Base-by-base conservation (phyloP, 2,888 invertebrate genomes). In the Amblyteles armatorius region DNA sequence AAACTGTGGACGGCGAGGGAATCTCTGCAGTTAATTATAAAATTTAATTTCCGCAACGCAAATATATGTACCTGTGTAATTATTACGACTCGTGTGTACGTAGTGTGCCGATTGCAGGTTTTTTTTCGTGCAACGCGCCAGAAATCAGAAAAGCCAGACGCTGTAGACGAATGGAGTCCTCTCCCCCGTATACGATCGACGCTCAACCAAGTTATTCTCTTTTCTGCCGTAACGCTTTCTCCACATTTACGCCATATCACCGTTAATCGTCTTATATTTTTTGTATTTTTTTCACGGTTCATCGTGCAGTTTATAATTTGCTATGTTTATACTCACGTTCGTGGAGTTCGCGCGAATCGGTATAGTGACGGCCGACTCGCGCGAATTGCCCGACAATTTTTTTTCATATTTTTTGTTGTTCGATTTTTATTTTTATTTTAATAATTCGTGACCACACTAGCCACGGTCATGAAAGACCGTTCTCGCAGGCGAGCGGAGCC, bases 91-190 rank as follows among this genome's bases (percentile, higher is more conserved):
- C 33, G 13, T 55, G 73, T 50, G 29, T 60, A 9, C 13, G 29
- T 44, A 67, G 57, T 60, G 9, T 71, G 69, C 60, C 69, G 60
- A 81, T 87, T 87, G 71, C 87, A 87, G 87, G 83, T 85, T 57
- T 52, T 57, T 26, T 36, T 44, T 57, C 19, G 60, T 65, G 63
- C 55, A 26, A 40, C 57, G 36, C 55, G 79, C 85, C 82, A 83
- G 80, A 79, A 69, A 52, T 50, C 65, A 74, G 74, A 82, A 74
- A 72, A 63, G 74, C 81, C 86, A 83, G 84, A 68, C 9, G 67
- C 85, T 65, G 76, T 81, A 79, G 84, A 83, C 44, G 78, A 69
- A 86, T 63, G 74, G 82, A 50, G 11, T 13, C 3, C 26, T 16
- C 19, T 52, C 13, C 77, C 40, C 79, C 68, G 40, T 55, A 67